Percentiles rank a stretch among this genome's conserved stretches.
Evolutionary conservation across 2,113 vertebrate species (phyloP).

Genomic region (Erythrolamprus reginae): DNA sequence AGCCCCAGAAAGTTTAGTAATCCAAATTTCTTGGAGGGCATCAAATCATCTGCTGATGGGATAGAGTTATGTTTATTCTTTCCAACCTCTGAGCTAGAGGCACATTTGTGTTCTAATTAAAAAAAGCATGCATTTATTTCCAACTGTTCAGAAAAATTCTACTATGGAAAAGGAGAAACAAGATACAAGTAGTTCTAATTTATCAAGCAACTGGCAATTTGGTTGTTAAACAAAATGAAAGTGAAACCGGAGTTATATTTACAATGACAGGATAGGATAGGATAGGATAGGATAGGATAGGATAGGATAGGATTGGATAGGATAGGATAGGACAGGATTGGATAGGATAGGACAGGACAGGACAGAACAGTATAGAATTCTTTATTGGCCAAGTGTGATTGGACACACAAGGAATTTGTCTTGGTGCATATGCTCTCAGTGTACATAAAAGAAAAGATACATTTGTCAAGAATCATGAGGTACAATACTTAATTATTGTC

Average conservation of each 20-base stretch:
- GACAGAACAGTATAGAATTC: no score
- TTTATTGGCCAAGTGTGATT: no score
- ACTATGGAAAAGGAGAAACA: background rate
- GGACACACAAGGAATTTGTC: no score
- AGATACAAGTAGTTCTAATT: background rate
- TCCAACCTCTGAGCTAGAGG: background rate
- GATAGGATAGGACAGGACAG: no score
- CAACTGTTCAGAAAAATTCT: background rate
- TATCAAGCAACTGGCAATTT: background rate
- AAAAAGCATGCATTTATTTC: background rate
- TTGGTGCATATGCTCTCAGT: no score
- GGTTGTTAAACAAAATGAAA: background rate
- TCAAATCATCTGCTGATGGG: background rate
- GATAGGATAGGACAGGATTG: no score
- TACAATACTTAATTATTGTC: no score
- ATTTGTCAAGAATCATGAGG: no score
- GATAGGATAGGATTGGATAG: no score
- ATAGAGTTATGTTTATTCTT: background rate
- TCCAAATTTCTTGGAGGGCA: background rate
- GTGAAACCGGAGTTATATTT: background rate
- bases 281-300: no score
- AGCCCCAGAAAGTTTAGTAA: background rate
- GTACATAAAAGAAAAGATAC: no score
- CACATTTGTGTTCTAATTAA: background rate
- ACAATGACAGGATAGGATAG: no score